Evolutionary conservation across 1,140 invertebrate species (phyloP).

Genomic region (Drosophila grimshawi): DNA sequence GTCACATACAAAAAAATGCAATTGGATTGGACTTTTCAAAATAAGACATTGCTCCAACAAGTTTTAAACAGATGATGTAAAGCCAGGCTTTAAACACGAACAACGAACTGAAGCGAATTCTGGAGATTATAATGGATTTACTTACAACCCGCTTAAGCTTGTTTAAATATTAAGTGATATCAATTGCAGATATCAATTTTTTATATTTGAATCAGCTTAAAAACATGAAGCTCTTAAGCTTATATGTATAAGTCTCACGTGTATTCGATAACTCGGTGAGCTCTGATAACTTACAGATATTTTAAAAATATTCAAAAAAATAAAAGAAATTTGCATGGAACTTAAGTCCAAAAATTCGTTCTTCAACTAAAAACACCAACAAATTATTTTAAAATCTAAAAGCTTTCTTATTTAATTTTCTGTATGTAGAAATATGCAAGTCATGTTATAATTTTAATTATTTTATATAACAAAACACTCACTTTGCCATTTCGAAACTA

Average conservation of each 20-base stretch:
- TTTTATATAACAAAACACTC: not conserved
- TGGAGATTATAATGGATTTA: too few species aligned
- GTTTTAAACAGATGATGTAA: not conserved
- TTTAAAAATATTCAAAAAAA: too few species aligned
- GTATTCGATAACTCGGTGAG: too few species aligned
- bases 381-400: not conserved
- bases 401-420: not conserved
- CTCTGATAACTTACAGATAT: too few species aligned
- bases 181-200: too few species aligned
- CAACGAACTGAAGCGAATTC: not conserved
- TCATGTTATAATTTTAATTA: not conserved
- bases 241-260: too few species aligned
- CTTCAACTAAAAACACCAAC: too few species aligned
- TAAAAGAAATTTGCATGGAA: too few species aligned
- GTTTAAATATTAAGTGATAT: too few species aligned
- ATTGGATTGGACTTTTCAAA: not conserved
- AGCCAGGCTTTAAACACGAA: not conserved
- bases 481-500: slow-evolving; percentile 34
- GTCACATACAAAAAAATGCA: not conserved
- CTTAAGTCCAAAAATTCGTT: too few species aligned
- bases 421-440: not conserved
- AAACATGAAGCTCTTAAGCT: too few species aligned
- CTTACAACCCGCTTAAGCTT: not conserved
- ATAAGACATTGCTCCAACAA: not conserved
- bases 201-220: too few species aligned